phyloP scores from a whole-genome alignment of 92 coral and sea anemone genomes.

The Umimayanthus chanpuru region DNA sequence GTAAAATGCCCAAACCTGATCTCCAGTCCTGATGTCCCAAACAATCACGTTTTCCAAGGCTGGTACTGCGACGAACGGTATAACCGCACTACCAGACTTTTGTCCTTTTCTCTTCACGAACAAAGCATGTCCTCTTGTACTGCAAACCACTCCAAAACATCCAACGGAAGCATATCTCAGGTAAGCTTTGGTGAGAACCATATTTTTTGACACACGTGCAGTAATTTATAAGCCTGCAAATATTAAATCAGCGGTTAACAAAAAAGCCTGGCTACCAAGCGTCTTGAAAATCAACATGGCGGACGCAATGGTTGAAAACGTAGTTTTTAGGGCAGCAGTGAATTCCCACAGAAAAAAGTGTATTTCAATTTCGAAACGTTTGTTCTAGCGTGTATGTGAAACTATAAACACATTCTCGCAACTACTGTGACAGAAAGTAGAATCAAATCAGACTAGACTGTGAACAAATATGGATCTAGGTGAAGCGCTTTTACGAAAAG shows the following conservation, averaged over 20 bases:
- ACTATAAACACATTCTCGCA: not conserved
- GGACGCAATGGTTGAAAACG: not conserved
- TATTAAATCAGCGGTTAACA: not conserved
- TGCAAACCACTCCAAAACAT: constrained; percentile 83
- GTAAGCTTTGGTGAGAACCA: constrained; percentile 95
- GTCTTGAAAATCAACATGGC: constrained; percentile 28
- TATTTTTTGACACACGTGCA: constrained; percentile 28
- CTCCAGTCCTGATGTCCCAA: constrained; percentile 91
- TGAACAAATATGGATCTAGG: constrained; percentile 12
- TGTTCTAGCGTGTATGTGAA: not conserved
- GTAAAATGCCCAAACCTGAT: constrained; percentile 57
- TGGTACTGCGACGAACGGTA: constrained; percentile 65
- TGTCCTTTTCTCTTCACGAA: constrained; percentile 56
- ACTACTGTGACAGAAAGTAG: not conserved
- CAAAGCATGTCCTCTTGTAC: constrained; percentile 72
- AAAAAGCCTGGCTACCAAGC: constrained; percentile 23
- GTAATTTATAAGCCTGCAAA: not conserved
- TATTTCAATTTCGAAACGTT: not conserved
- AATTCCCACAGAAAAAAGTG: not conserved
- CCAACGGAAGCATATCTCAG: constrained; percentile 79
- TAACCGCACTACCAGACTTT: constrained; percentile 39
- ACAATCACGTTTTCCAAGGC: constrained; percentile 80
- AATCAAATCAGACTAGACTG: not conserved
- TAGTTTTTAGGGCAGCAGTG: not conserved
- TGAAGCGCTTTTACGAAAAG: constrained; percentile 10